These are phyloP conservation scores for Leptobrachium leishanense DNA, from an alignment of 2,113 vertebrate genomes.

Conservation along the genomic window DNA sequence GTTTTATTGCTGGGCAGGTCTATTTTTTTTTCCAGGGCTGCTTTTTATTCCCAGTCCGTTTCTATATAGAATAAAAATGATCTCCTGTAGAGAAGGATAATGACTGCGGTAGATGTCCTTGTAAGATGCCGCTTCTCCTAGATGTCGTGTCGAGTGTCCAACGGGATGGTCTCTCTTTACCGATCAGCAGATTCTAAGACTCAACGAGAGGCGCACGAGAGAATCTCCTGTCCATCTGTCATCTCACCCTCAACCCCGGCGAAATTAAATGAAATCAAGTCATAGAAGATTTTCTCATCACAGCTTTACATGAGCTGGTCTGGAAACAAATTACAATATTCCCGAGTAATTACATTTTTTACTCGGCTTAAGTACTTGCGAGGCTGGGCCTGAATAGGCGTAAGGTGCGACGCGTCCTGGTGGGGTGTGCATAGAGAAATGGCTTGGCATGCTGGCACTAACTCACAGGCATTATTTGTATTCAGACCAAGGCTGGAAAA, in stretches of 20 bases:
- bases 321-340: conserved; percentile 57
- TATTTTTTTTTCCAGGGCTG: too few relatives aligned
- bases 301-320: conserved; percentile 68
- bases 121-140: not conserved
- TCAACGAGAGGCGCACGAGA: conserved; percentile 2
- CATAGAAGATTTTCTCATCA: conserved; percentile 70
- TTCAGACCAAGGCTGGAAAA: too few relatives aligned
- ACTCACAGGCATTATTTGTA: too few relatives aligned
- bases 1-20: too few relatives aligned
- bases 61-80: too few relatives aligned
- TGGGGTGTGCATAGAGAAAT: not conserved
- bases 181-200: not conserved
- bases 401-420: not conserved
- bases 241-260: conserved; percentile 72
- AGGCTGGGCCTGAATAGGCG: conserved; percentile 3
- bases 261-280: conserved; percentile 71
- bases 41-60: too few relatives aligned
- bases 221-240: conserved; percentile 71
- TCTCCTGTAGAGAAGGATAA: too few relatives aligned
- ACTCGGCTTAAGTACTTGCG: conserved; percentile 30
- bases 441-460: not conserved
- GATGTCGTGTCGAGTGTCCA: not conserved
- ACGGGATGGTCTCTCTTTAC: not conserved
- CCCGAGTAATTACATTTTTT: conserved; percentile 39
- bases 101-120: too few relatives aligned